Evolutionary conservation across 2,888 invertebrate genomes (phyloP).

Genomic region (Poecilus cupreus): DNA sequence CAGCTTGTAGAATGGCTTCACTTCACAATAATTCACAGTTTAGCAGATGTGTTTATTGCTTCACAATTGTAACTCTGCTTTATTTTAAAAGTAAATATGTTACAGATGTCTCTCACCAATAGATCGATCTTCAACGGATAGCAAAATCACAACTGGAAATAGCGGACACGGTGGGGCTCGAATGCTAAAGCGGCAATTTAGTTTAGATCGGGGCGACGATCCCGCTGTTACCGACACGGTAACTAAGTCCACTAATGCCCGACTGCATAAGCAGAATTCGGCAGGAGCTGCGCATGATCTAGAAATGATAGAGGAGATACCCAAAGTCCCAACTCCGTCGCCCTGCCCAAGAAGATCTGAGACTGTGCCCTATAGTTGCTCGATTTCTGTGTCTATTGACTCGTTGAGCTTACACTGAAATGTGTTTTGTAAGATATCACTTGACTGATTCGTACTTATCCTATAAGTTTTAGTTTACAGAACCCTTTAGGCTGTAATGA

Average conservation of each 20-base stretch:
- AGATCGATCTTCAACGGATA: constrained; percentile 49
- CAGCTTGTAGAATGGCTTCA: no score
- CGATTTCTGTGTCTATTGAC: constrained; percentile 71
- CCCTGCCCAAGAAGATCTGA: constrained; percentile 65
- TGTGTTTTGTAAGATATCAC: constrained; percentile 1
- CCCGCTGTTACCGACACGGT: constrained; percentile 68
- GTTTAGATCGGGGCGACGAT: constrained; percentile 81
- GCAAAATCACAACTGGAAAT: constrained; percentile 16
- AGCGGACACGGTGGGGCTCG: constrained; percentile 68
- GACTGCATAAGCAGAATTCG: constrained; percentile 81
- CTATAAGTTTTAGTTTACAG: constrained; percentile 16
- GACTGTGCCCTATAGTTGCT: constrained; percentile 68
- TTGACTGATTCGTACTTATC: constrained; percentile 22
- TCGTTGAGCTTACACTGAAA: constrained; percentile 34
- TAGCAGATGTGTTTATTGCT: no score
- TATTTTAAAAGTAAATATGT: constrained; percentile 36
- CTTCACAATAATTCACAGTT: no score
- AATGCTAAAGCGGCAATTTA: constrained; percentile 80
- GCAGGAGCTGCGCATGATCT: constrained; percentile 81
- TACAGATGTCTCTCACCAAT: constrained; percentile 54
- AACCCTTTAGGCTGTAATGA: background rate
- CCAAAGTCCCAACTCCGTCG: constrained; percentile 71
- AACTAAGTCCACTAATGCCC: constrained; percentile 69
- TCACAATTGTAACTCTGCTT: background rate
- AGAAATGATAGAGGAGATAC: constrained; percentile 82